These are phyloP conservation scores for Platorchestia sp. DNA, from an alignment of 1,140 invertebrate species.

Conservation along the genomic window DNA sequence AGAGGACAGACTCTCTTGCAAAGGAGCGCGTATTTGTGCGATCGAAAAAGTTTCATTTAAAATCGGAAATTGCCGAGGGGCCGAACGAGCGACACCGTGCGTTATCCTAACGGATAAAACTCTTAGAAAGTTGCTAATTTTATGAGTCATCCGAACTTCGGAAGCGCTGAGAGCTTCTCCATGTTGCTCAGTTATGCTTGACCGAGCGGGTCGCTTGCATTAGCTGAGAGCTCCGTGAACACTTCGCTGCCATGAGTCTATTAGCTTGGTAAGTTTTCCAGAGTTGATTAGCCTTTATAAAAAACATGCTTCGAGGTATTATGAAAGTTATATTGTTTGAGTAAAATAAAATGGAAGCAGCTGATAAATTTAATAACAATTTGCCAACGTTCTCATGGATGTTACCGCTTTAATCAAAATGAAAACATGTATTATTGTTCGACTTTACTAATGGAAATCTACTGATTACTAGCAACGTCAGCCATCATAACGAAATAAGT, in stretches of 20 bases:
- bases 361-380: not conserved
- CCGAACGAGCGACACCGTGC: not conserved
- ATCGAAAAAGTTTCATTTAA: slow-evolving; percentile 21
- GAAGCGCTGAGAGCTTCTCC: not conserved
- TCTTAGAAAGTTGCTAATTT: slow-evolving; percentile 9
- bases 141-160: not conserved
- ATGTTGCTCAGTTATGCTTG: not conserved
- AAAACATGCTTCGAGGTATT: not conserved
- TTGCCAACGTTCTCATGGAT: not conserved
- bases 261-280: not conserved
- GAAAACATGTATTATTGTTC: not conserved
- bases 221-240: not conserved
- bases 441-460: not conserved
- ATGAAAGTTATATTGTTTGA: not conserved
- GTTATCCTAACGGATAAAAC: slow-evolving; percentile 16
- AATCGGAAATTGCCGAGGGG: slow-evolving; percentile 23
- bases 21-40: not conserved
- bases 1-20: too few species aligned
- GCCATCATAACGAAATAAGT: not conserved
- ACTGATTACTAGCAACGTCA: not conserved
- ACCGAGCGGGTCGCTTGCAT: not conserved
- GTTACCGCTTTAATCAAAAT: not conserved
- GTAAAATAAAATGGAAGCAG: not conserved
- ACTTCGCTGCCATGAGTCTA: not conserved
- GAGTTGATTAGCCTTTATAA: not conserved